Evolutionary conservation across 2,113 vertebrate genomes (phyloP).

Genomic region (Sula dactylatra): DNA sequence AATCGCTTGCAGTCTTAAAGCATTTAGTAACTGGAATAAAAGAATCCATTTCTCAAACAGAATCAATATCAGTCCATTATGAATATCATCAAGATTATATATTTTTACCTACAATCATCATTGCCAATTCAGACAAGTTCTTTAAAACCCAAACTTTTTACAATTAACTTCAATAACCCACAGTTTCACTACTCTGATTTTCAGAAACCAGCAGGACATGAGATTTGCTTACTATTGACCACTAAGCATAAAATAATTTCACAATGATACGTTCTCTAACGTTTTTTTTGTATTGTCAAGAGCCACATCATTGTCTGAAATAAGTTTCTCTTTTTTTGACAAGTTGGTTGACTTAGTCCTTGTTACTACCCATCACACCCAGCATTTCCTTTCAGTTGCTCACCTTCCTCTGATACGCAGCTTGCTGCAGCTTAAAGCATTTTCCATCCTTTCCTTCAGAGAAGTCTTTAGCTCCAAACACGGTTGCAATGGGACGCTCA

Average conservation of each 20-base stretch:
- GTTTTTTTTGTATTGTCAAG: background rate
- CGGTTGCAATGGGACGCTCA: background rate
- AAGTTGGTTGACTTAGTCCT: background rate
- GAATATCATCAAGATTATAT: background rate
- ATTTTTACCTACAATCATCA: background rate
- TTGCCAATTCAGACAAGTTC: background rate
- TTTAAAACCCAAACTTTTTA: background rate
- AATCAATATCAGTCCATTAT: background rate
- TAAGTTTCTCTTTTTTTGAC: background rate
- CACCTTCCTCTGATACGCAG: background rate
- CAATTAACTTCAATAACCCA: background rate
- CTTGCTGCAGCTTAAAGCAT: background rate
- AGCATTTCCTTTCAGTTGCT: background rate
- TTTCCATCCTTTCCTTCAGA: background rate
- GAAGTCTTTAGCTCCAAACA: background rate
- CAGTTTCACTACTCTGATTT: background rate
- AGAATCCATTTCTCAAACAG: background rate
- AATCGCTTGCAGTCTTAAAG: background rate
- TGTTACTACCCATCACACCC: background rate
- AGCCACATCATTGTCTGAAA: background rate
- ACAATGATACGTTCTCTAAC: background rate
- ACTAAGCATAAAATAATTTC: background rate
- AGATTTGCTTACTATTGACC: background rate
- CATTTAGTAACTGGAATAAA: background rate
- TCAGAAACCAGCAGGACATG: background rate